Base-by-base conservation (phyloP, 2,888 invertebrate genomes). In the Melanophora roralis region DNA sequence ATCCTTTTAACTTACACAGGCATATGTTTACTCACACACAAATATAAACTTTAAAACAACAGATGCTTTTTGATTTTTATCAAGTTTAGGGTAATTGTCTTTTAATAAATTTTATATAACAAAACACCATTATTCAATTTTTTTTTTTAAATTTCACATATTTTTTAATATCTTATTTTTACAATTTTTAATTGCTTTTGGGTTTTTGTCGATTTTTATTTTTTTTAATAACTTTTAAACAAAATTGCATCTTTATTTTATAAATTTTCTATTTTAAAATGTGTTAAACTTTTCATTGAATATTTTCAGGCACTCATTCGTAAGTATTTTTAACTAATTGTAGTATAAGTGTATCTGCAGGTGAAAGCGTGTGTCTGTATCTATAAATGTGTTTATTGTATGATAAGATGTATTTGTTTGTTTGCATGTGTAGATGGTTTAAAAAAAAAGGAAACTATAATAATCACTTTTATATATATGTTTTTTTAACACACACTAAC, bases 401-500 rank as follows among this genome's bases (percentile, higher is more conserved):
- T n/a, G n/a, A n/a, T n/a, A n/a, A 21, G n/a, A n/a, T 49, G 14
- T 47, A 47, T 9, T n/a, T 16, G 9, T 72, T 36, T 53, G 14
- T 64, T 9, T 40, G 16, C n/a, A 1, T 27, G 9, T 14, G 32
- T 51, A 1, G n/a, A 16, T 16, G n/a, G 27, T 51, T 1, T 51
- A 27, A 60, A 59, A 55, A 11, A 64, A 19, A 38, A 38, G 40
- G 11, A 45, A 23, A 36, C 32, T 57, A 57, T 16, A 51, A 23
- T 23, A 16, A 43, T 38, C 32, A 49, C 0, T 57, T 36, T 14
- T 8, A 68, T 5, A 27, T 27, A 6, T 55, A 19, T n/a, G n/a
- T n/a, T n/a, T n/a, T 16, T 36, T 2, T 12, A 57, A 55, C 49
- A 71, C 71, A 43, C 47, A 55, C 49, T 60, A 60, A 34, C 40